Evolutionary conservation across 1,140 invertebrate genomes (phyloP).

Genomic region (Euwallacea similis): DNA sequence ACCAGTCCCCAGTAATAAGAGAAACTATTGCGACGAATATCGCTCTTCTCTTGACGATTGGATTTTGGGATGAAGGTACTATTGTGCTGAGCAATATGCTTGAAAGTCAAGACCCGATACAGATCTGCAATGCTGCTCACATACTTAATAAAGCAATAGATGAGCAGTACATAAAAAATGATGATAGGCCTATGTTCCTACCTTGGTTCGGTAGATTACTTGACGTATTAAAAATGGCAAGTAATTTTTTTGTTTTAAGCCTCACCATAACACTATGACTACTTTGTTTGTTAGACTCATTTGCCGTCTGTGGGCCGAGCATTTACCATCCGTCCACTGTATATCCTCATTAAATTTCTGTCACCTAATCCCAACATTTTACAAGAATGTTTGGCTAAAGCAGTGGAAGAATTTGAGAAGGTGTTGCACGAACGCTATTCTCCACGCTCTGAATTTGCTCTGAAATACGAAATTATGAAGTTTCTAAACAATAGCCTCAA

Average conservation of each 20-base stretch:
- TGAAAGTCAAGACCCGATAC: constrained; percentile 11
- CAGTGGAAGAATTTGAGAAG: constrained; percentile 19
- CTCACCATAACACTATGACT: too few relatives aligned
- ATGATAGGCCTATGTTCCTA: background rate
- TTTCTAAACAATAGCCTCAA: constrained; percentile 19
- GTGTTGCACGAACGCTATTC: constrained; percentile 23
- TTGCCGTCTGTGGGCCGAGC: constrained; percentile 3
- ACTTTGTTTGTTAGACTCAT: too few relatives aligned
- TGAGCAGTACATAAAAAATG: background rate
- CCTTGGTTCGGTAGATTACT: constrained; percentile 29
- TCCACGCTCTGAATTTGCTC: constrained; percentile 20
- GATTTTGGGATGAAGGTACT: constrained; percentile 21
- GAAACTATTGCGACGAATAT: constrained; percentile 8
- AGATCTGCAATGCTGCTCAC: constrained; percentile 16
- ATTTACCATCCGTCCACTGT: constrained; percentile 18
- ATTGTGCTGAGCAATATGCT: constrained; percentile 24
- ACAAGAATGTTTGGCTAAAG: constrained; percentile 23
- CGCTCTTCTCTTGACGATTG: constrained; percentile 12
- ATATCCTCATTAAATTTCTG: constrained; percentile 21
- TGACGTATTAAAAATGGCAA: constrained; percentile 25
- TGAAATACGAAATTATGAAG: constrained; percentile 32
- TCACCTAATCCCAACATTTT: constrained; percentile 11
- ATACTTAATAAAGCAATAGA: constrained; percentile 22
- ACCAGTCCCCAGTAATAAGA: background rate
- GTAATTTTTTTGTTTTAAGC: background rate